phyloP scores from a whole-genome alignment of 2,797 vertebrate species.

The Melanogrammus aeglefinus region DNA sequence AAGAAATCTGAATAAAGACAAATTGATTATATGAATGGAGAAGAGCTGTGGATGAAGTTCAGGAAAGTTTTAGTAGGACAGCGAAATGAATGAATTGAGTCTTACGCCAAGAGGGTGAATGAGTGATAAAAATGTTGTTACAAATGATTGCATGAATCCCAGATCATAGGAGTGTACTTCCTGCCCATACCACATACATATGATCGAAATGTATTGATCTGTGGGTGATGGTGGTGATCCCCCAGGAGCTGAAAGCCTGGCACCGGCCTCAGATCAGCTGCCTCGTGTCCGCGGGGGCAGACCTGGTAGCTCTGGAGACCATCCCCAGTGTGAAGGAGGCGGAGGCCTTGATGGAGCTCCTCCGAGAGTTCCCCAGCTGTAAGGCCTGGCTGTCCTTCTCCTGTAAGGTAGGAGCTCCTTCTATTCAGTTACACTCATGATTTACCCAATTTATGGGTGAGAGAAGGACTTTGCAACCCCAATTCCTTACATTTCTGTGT shows the following conservation, averaged over 20 bases:
- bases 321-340: constrained; percentile 81
- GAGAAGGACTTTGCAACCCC: neutral
- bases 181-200: neutral
- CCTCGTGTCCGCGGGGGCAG: constrained; percentile 72
- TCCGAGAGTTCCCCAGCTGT: constrained; percentile 75
- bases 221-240: neutral
- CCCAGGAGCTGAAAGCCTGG: constrained; percentile 77
- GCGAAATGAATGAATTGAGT: neutral
- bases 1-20: neutral
- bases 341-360: constrained; percentile 72
- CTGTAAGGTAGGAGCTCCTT: constrained; percentile 71
- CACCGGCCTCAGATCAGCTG: constrained; percentile 73
- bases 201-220: neutral
- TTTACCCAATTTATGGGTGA: no score
- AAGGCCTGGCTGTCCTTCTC: constrained; percentile 81
- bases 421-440: neutral
- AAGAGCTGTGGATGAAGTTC: neutral
- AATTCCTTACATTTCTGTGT: neutral
- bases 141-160: neutral
- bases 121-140: neutral
- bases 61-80: neutral
- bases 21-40: neutral
- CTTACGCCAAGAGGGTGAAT: neutral
- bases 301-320: constrained; percentile 81
- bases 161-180: neutral